phyloP scores from a whole-genome alignment of 2,113 vertebrate species.

The Chitala chitala region DNA sequence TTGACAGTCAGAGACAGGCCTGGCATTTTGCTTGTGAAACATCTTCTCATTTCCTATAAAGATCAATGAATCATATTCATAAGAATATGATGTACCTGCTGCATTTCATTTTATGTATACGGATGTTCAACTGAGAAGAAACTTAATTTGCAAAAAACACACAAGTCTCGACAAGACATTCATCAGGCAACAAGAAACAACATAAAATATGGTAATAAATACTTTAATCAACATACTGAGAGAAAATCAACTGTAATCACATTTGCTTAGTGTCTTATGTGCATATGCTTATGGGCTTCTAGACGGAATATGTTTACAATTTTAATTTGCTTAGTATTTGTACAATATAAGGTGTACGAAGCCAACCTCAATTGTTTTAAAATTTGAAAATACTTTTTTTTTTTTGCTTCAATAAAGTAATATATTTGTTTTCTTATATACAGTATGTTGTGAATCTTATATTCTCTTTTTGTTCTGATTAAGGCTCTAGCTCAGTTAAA shows the following conservation, averaged over 20 bases:
- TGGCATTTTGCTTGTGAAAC: neutral
- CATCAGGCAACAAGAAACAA: neutral
- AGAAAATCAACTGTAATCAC: conserved; percentile 8
- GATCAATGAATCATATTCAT: neutral
- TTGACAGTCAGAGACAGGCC: neutral
- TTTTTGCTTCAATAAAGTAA: no score
- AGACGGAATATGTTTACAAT: neutral
- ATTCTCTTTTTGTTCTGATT: neutral
- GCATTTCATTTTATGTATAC: neutral
- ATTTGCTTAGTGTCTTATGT: neutral
- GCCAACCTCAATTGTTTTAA: no score
- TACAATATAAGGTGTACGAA: neutral
- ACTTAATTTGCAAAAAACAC: neutral
- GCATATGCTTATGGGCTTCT: neutral
- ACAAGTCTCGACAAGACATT: conserved; percentile 12
- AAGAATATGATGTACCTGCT: neutral
- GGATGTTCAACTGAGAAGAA: neutral
- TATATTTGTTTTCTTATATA: no score
- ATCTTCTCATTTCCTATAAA: neutral
- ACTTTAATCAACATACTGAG: neutral
- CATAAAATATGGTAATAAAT: conserved; percentile 3
- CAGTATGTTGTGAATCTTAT: no score
- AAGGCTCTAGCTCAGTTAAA: neutral
- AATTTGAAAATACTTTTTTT: no score
- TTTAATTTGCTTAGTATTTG: neutral